Base-by-base conservation (phyloP, 2,113 vertebrate genomes). In the Sigmodon hispidus region DNA sequence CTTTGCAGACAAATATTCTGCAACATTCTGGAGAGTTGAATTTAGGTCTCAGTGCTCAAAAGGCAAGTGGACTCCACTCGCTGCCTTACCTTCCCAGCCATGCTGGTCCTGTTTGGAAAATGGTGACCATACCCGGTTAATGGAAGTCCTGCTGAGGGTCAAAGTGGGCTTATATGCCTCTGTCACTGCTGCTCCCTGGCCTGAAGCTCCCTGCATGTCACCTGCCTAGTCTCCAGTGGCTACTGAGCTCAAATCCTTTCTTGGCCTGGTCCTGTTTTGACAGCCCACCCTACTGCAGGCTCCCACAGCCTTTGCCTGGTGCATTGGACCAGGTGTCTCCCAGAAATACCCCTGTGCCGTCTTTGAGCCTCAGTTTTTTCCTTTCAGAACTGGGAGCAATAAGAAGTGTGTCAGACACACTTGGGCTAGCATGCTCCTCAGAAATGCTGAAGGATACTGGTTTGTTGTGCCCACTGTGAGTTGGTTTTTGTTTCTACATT, bases 391-490 rank as follows among this genome's bases (percentile, higher is more conserved):
- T 1, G 1, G 52, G 76, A 12, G 4, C 29, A 31, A 13, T 17
- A 17, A 31, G 16, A 8, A 61, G 52, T 1, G 4, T 40, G 7
- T 13, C 2, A 7, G 63, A 7, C 11, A 76, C 48, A 40, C 19
- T 36, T 24, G 17, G 76, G 36, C 36, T 3, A 45, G 5, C 6
- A 34, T 4, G 67, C 63, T 72, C 31, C 0, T 19, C 48, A 0
- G 13, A 43, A n/a, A 1, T 1, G 63, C 17, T 9, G 57, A 5
- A 15, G 22, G 61, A 1, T 15, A 13, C 63, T 26, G 2, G 1
- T 16, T 22, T 5, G 0, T 0, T 1, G 5, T 43, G 9, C 16
- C 52, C 31, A 9, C n/a, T 13, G 50, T 21, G 36, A 26, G 9
- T 73, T 43, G 67, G 85, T 72, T 45, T 59, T 43, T 31, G 69